Percentiles rank a stretch among this genome's conserved stretches.
Evolutionary conservation across 2,888 invertebrate species (phyloP).

Genomic region (Phyto melanocephala): DNA sequence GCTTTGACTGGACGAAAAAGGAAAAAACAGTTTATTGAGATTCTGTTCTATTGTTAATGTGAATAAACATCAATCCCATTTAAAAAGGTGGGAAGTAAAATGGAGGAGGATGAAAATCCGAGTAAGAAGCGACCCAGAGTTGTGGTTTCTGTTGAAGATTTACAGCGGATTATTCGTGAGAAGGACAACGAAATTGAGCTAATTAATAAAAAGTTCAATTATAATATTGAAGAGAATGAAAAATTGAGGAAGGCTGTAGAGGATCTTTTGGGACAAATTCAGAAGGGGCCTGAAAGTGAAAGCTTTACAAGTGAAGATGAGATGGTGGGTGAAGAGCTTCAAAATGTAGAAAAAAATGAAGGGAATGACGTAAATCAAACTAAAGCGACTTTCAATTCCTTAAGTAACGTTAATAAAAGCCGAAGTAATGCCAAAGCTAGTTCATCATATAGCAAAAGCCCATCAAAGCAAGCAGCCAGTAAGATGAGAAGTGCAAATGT

Average conservation of each 20-base stretch:
- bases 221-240: not conserved
- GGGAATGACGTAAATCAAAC: not conserved
- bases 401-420: not conserved
- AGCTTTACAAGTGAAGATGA: not conserved
- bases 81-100: not conserved
- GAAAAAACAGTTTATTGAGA: too few relatives aligned
- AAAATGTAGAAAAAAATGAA: not conserved
- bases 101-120: not conserved
- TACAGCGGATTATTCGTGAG: not conserved
- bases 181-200: not conserved
- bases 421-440: not conserved
- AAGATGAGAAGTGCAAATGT: not conserved
- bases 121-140: not conserved
- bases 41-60: not conserved
- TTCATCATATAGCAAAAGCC: not conserved
- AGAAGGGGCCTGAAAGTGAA: not conserved
- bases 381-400: not conserved
- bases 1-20: too few relatives aligned
- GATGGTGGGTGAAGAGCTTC: not conserved
- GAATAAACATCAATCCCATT: not conserved
- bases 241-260: not conserved
- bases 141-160: not conserved
- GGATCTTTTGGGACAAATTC: too few relatives aligned
- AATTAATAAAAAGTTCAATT: not conserved
- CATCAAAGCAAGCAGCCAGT: not conserved